Conservation (phyloP, 2,888 invertebrate species). For the Mystacides longicornis region DNA sequence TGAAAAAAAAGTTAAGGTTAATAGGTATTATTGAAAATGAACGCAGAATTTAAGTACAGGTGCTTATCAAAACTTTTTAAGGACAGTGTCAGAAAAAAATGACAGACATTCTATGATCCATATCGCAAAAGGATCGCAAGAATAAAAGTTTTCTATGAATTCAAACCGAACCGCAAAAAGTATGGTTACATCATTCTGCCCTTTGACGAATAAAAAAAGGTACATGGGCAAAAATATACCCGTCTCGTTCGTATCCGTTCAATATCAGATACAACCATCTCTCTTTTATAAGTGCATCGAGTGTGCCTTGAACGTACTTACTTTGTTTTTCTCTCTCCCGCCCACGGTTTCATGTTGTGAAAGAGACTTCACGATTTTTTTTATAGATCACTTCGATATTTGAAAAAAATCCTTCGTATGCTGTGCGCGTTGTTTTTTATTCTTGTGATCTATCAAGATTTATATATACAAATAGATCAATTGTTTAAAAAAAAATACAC, state of each 20-base stretch:
- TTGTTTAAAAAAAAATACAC: too few species aligned
- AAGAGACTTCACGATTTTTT: conserved; percentile 17
- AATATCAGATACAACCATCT: conserved; percentile 17
- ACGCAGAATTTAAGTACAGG: too few species aligned
- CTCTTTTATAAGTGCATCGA: conserved; percentile 26
- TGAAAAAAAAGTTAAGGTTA: too few species aligned
- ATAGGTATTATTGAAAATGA: too few species aligned
- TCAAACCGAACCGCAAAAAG: background rate
- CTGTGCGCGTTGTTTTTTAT: conserved; percentile 20
- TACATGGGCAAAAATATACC: background rate
- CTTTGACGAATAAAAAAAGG: background rate
- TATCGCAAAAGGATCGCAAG: too few species aligned
- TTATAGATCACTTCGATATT: conserved; percentile 20
- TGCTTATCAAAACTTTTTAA: too few species aligned
- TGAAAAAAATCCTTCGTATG: conserved; percentile 25
- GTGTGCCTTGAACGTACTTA: background rate
- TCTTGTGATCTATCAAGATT: conserved; percentile 7
- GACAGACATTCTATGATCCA: too few species aligned
- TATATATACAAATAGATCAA: too few species aligned
- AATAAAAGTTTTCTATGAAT: background rate
- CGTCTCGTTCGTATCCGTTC: background rate
- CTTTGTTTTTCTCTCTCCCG: conserved; percentile 13
- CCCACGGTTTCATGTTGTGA: conserved; percentile 22
- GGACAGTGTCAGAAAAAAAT: too few species aligned
- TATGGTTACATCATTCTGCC: background rate